Evolutionary conservation across 2,113 vertebrate genomes (phyloP), one percentile per base, ranked within the genome.

Genomic region (Arothron firmamentum): DNA sequence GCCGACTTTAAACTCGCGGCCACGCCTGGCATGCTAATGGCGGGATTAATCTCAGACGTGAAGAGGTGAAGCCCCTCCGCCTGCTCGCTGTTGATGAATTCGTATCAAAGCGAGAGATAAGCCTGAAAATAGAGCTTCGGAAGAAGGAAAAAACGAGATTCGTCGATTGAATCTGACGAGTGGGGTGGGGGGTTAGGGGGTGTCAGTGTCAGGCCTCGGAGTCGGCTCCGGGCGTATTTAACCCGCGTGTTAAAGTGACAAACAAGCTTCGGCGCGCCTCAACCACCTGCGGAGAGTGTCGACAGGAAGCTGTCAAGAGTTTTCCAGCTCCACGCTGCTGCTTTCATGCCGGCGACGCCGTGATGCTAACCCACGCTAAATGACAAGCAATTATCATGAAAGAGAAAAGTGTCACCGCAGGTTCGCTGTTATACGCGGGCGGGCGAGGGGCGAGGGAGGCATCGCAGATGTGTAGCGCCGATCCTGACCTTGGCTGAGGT

Each of bases 31-130:
- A 16, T 45, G 2, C 67, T 79, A 75, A 77, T 81, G 65, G 65
- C 65, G 38, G 72, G 69, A 81, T 81, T 81, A 81, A 75, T 73
- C 66, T 63, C 64, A 76, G 70, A 64, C 74, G 14, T 59, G 46
- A 56, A 70, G 62, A 79, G 79, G 71, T 73, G 72, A 28, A 76
- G 57, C 63, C 56, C 42, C 38, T 54, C 69, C 8, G 21, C 56
- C 62, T 21, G 13, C 25, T 19, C 8, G 15, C 55, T 51, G 65
- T 66, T 72, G 59, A 81, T 77, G 67, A 70, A 75, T 76, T 78
- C 52, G 70, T 70, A 76, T 70, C 60, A 14, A 61, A 62, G 52
- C 66, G 46, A 59, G 34, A 77, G 80, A 84, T 79, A 75, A 78
- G 60, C 49, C 74, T 34, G 5, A 49, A 72, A 80, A 80, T 61